Evolutionary conservation across 2,113 vertebrate genomes (phyloP).

Genomic region (Nicator chloris): DNA sequence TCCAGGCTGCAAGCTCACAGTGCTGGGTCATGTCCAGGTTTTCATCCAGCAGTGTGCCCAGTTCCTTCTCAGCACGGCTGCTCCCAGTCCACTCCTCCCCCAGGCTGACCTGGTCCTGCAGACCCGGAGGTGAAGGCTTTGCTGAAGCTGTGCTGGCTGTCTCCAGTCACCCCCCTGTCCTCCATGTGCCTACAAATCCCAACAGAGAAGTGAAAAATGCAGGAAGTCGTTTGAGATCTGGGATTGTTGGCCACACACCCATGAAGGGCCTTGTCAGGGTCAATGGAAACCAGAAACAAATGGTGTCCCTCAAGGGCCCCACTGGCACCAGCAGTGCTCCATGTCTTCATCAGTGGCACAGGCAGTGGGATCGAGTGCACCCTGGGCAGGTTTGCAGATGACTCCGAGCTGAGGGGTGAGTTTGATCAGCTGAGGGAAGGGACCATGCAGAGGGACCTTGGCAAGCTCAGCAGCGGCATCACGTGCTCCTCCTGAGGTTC

Average conservation of each 20-base stretch:
- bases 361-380: background rate
- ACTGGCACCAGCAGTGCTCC: background rate
- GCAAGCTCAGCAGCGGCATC: background rate
- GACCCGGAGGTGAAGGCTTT: background rate
- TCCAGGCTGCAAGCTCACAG: background rate
- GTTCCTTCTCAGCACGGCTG: background rate
- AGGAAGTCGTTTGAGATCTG: background rate
- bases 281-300: background rate
- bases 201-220: background rate
- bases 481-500: background rate
- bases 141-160: background rate
- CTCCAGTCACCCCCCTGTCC: background rate
- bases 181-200: background rate
- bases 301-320: background rate
- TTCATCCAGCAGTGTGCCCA: background rate
- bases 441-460: background rate
- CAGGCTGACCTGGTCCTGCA: background rate
- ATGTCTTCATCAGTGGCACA: background rate
- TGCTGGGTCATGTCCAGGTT: background rate
- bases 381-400: background rate
- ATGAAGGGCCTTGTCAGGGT: too few relatives aligned
- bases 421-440: background rate
- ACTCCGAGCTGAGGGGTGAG: fast-evolving
- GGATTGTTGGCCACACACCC: background rate
- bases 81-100: background rate